phyloP scores from a whole-genome alignment of 2,797 vertebrate species.

The Dicrostonyx torquatus region DNA sequence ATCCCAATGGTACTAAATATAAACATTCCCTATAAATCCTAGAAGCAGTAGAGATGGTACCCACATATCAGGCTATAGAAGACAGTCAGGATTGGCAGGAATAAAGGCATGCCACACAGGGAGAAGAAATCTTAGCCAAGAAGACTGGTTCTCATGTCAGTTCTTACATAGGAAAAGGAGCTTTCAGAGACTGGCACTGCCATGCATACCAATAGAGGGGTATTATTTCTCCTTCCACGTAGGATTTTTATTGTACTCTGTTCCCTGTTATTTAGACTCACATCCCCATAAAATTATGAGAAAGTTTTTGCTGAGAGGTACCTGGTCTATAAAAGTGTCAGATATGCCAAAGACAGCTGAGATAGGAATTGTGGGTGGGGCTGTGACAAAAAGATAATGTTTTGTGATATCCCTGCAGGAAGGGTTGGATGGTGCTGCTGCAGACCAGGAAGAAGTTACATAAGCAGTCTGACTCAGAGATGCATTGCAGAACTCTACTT shows the following conservation, averaged over 20 bases:
- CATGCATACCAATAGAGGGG: no score
- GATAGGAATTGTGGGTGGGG: background rate
- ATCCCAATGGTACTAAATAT: background rate
- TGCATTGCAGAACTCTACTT: background rate
- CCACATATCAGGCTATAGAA: background rate
- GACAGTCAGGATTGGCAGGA: background rate
- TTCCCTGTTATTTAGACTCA: constrained; percentile 33
- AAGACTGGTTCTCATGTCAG: rapidly evolving
- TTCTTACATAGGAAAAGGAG: background rate
- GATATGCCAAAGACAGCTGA: background rate
- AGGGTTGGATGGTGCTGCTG: background rate
- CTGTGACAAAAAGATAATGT: background rate
- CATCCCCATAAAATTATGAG: background rate
- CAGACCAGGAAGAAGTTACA: background rate
- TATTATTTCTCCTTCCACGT: background rate
- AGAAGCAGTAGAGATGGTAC: background rate
- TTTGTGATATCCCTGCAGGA: background rate
- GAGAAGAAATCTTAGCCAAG: background rate
- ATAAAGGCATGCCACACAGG: background rate
- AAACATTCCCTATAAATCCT: background rate
- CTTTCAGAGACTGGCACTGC: background rate
- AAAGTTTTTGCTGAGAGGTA: background rate
- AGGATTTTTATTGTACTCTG: background rate
- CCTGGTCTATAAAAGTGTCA: background rate
- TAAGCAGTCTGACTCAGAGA: background rate